Evolutionary conservation across 2,113 vertebrate genomes (phyloP), one percentile per base, ranked within the genome.

Genomic region (Mustelus asterias): DNA sequence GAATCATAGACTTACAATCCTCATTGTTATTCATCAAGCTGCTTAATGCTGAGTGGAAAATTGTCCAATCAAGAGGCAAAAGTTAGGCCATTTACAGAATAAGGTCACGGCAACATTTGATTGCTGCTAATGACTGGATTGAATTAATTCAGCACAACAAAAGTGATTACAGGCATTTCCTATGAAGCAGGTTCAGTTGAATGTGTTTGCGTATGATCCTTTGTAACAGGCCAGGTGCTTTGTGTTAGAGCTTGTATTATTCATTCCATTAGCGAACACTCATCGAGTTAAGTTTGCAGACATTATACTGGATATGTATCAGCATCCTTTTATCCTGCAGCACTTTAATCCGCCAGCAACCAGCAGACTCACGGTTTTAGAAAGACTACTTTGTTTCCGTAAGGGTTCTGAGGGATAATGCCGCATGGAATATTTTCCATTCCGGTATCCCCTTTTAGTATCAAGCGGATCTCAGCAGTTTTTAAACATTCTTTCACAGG

Each of bases 51-150:
- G 16, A 93, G 48, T 33, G 60, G 89, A 93, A 93, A 93, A 93
- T 93, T 93, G 60, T 65, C 89, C 60, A 93, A 93, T 93, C 58
- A 93, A 92, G 89, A 93, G 89, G 33, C 89, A 41, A 93, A 93
- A 41, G 89, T 93, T 65, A 93, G 58, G 33, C 89, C 60, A 92
- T 92, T 92, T 92, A 37, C 18, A 93, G 80, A 90, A 93, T 67
- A 65, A 65, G 89, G 89, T 93, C 89, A 93, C 89, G 20, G 60
- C 60, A 20, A 67, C 65, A 65, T 93, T 37, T 93, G 89, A 93
- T 93, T 93, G 89, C 9, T 14, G 63, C 33, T 93, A 93, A 93
- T 93, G 33, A 65, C n/a, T n/a, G 33, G 65, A 65, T 9, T n/a
- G 89, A 93, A 93, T 93, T 37, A 93, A 93, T 93, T 93, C 18